Evolutionary conservation across 2,113 vertebrate genomes (phyloP).

Genomic region (Dromiciops gliroides): DNA sequence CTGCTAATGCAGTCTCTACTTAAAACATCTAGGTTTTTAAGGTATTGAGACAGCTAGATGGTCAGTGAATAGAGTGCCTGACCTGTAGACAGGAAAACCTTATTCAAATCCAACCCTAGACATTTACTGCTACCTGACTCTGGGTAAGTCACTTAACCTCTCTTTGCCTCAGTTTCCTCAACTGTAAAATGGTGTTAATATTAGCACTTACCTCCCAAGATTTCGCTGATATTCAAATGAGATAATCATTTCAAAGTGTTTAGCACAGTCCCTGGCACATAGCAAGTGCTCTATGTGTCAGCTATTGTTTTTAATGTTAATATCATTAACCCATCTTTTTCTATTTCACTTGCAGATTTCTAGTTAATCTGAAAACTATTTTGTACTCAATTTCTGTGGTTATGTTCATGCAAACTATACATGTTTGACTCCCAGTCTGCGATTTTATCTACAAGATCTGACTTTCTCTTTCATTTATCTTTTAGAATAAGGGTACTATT

Average conservation of each 20-base stretch:
- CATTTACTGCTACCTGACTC: neutral
- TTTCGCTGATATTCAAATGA: neutral
- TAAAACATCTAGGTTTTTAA: neutral
- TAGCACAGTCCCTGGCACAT: no score
- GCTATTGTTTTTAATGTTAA: neutral
- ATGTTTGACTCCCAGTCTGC: neutral
- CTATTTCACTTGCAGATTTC: neutral
- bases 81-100: neutral
- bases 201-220: neutral
- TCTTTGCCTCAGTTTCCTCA: neutral
- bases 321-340: neutral
- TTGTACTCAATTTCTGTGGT: slow-evolving; percentile 2
- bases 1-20: neutral
- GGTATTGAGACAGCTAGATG: neutral
- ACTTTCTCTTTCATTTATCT: slow-evolving; percentile 1
- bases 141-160: neutral
- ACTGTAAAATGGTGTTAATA: neutral
- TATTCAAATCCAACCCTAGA: neutral
- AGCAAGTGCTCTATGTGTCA: neutral
- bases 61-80: neutral
- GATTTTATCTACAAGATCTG: slow-evolving; percentile 24
- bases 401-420: neutral
- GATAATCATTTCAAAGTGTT: neutral
- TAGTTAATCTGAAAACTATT: slow-evolving; percentile 21
- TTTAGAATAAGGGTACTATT: slow-evolving; percentile 34